These are phyloP conservation scores for Otis tarda DNA, from an alignment of 2,113 vertebrate genomes.

Conservation along the genomic window DNA sequence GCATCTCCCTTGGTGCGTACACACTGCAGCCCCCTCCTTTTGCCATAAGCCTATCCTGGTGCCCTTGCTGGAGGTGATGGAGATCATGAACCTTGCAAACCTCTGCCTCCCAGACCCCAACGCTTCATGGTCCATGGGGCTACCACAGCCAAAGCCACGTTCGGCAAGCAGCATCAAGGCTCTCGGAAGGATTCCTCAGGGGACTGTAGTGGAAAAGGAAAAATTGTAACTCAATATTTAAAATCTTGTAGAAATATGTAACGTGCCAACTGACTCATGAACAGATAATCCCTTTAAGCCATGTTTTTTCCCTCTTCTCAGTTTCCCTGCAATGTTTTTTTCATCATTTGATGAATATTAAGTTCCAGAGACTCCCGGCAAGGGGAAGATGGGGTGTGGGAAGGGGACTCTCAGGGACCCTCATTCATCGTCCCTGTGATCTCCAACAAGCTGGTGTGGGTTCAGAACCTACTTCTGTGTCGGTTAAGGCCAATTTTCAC, in stretches of 20 bases:
- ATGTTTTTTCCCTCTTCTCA: neutral
- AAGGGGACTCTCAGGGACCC: neutral
- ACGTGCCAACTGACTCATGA: neutral
- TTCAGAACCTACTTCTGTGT: neutral
- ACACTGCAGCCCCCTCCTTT: neutral
- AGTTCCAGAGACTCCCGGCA: neutral
- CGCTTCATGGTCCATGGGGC: fast-evolving
- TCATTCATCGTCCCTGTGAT: fast-evolving
- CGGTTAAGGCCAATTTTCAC: neutral
- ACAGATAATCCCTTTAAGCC: neutral
- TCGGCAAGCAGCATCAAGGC: neutral
- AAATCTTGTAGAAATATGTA: neutral
- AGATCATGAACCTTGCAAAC: fast-evolving
- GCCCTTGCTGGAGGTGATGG: neutral
- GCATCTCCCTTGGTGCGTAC: neutral
- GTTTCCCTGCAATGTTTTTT: neutral
- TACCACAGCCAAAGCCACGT: neutral
- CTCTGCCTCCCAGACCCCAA: neutral
- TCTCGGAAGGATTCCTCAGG: too few species aligned
- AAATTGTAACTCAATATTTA: neutral
- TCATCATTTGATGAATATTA: neutral
- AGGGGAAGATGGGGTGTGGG: neutral
- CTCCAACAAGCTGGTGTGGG: neutral
- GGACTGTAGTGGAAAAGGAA: neutral
- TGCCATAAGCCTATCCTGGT: neutral